A percentile compares a stretch with the other conserved stretches of the same genome.
phyloP scores from a whole-genome alignment of 2,888 invertebrate species.

The Luffia ferchaultella region DNA sequence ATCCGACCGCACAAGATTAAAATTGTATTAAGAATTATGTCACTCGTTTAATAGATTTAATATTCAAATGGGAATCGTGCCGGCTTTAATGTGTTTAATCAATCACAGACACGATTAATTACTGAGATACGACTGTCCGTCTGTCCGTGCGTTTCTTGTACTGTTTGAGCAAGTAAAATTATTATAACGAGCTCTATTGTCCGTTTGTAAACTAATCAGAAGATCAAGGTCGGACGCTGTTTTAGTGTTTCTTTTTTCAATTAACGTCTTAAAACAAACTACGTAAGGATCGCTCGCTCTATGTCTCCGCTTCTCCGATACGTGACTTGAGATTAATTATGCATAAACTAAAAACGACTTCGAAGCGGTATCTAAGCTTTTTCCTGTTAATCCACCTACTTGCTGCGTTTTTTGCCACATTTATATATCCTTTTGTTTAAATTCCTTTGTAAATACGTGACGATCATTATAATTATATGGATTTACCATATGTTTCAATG shows the following conservation, averaged over 20 bases:
- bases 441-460: not conserved
- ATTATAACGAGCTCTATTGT: conserved; percentile 54
- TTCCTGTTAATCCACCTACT: not conserved
- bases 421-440: not conserved
- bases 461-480: not conserved
- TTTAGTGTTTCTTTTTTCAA: not conserved
- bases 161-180: conserved; percentile 40
- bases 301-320: not conserved
- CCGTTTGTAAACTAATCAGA: conserved; percentile 46
- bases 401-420: not conserved
- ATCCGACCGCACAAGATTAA: conserved; percentile 35
- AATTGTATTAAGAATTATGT: conserved; percentile 60
- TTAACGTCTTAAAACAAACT: not conserved
- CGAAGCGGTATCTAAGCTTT: not conserved
- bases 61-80: conserved; percentile 62
- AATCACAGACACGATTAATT: conserved; percentile 65
- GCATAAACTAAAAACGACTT: not conserved
- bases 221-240: conserved; percentile 44
- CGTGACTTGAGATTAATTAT: not conserved
- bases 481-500: not conserved
- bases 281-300: not conserved
- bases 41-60: conserved; percentile 55
- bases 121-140: conserved; percentile 51
- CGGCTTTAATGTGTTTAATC: conserved; percentile 60
- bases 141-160: conserved; percentile 37